Evolutionary conservation across 2,888 invertebrate species (phyloP).

Genomic region (Deladenus siricidicola): DNA sequence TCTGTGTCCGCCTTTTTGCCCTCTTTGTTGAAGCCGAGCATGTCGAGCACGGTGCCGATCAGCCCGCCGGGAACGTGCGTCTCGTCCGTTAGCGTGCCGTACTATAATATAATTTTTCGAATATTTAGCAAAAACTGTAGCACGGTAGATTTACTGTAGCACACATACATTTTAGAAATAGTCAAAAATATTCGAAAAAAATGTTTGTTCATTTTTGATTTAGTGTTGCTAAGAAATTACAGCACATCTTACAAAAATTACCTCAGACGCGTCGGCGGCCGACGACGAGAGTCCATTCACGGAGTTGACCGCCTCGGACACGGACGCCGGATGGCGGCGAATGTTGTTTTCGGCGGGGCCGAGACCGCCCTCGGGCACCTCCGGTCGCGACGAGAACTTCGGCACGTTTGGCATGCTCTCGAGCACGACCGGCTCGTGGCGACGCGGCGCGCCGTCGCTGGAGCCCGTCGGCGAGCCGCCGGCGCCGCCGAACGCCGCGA

Average conservation of each 20-base stretch:
- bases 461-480: background rate
- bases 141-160: background rate
- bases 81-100: conserved; percentile 48
- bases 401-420: conserved; percentile 29
- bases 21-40: conserved; percentile 46
- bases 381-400: conserved; percentile 27
- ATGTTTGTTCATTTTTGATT: background rate
- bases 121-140: no score
- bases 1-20: conserved; percentile 36
- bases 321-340: conserved; percentile 44
- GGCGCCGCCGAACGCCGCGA: background rate
- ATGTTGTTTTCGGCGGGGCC: conserved; percentile 28
- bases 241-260: background rate
- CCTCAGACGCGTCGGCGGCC: conserved; percentile 23
- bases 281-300: conserved; percentile 22
- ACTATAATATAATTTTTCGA: conserved; percentile 25
- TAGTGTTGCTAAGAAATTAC: no score
- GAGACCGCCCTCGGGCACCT: conserved; percentile 51
- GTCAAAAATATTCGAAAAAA: background rate
- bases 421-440: conserved; percentile 20
- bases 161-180: no score
- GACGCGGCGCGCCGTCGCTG: conserved; percentile 14
- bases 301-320: conserved; percentile 34
- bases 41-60: conserved; percentile 49
- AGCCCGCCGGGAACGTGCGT: conserved; percentile 45